Base-by-base conservation (phyloP, 2,888 invertebrate genomes). In the Gymnocheta viridis region DNA sequence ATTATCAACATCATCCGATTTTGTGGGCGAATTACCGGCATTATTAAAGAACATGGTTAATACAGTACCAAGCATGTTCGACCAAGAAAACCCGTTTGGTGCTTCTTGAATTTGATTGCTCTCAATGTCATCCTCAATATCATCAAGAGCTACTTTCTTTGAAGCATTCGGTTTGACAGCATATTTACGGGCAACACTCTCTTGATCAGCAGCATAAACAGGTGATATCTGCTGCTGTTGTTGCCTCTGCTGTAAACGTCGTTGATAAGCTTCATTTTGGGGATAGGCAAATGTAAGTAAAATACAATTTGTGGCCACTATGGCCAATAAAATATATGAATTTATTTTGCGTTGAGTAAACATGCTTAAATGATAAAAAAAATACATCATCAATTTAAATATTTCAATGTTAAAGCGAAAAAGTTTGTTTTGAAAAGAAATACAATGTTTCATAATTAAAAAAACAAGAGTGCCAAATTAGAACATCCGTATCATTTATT, bases 111-210 rank as follows among this genome's bases (percentile, higher is more conserved):
- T 96, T 86, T 96, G 95, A 92, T 97, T 97, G 85, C 95, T 96
- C 73, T 90, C 90, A 85, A 96, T 94, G 87, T 97, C 97, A 86
- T 96, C 96, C 87, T 96, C 96, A 85, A 97, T 92, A 90, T 97
- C 96, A 88, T 96, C 96, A 38, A 96, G 91, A 2, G 95, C 95
- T 4, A 97, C 97, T 92, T 98, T 98, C 93, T 98, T 98, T 89
- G 96, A 94, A 17, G 96, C 95, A 90, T 97, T 98, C 14, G 97
- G 96, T 91, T 98, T 98, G 90, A 96, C 97, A 0, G 96, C 96
- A 91, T 96, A 97, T 93, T 97, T 98, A 85, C 97, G 93, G 35
- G 86, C 86, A 32, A 0, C 86, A 47, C 64, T 84, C 10, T 83
- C 85, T 10, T 66, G 82, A 4, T 66, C 76, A 0, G 62, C 64